Evolutionary conservation across 1,140 invertebrate genomes (phyloP).

Genomic region (Drosophila sechellia): DNA sequence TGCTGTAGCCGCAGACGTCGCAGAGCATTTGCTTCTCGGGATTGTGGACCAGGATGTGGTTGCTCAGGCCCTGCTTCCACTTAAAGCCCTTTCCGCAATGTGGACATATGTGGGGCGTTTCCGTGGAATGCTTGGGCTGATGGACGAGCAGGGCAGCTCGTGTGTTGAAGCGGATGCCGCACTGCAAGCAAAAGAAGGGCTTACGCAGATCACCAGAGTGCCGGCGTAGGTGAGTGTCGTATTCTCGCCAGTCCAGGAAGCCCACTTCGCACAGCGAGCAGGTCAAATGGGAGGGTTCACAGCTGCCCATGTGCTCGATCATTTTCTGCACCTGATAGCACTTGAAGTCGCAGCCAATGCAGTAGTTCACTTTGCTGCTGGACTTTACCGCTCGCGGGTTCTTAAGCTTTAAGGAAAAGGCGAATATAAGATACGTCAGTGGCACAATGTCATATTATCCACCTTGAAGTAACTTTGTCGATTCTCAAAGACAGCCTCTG

Average conservation of each 20-base stretch:
- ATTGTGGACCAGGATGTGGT: constrained; percentile 86
- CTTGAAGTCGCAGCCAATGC: constrained; percentile 83
- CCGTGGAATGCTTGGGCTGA: constrained; percentile 86
- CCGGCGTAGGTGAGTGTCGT: constrained; percentile 85
- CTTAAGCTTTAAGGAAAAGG: constrained; percentile 44
- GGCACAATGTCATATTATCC: not conserved
- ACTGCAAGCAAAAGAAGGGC: constrained; percentile 86
- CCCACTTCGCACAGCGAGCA: constrained; percentile 86
- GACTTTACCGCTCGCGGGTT: constrained; percentile 65
- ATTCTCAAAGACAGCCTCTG: constrained; percentile 69
- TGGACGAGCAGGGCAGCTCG: constrained; percentile 86
- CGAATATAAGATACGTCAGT: not conserved
- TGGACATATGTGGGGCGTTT: constrained; percentile 86
- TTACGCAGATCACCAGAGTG: constrained; percentile 85
- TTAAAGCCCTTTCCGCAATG: constrained; percentile 88
- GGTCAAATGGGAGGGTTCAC: constrained; percentile 85
- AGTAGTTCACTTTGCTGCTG: constrained; percentile 83
- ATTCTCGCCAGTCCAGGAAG: constrained; percentile 83
- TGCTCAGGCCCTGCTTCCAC: constrained; percentile 87
- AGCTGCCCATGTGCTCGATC: constrained; percentile 84
- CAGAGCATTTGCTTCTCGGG: constrained; percentile 87
- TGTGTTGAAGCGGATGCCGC: constrained; percentile 86
- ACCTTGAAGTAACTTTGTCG: constrained; percentile 79
- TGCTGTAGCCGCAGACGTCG: constrained; percentile 87
- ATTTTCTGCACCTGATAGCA: constrained; percentile 84